Evolutionary conservation across 35 echinoderm and acorn worm species (phyloP).

Genomic region (Stichopus chloronotus): DNA sequence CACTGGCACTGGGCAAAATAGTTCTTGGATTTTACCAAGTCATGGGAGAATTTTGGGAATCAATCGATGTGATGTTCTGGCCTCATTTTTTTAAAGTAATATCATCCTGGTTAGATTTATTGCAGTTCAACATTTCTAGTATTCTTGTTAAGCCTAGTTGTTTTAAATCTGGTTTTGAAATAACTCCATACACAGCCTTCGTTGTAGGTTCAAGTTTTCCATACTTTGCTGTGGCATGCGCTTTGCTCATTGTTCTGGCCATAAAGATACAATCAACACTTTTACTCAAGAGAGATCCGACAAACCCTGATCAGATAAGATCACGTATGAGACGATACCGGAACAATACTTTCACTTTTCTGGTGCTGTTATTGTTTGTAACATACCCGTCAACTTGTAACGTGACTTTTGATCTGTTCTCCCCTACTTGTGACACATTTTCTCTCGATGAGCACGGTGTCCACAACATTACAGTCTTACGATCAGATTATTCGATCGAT

Average conservation of each 20-base stretch:
- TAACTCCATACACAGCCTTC: slow-evolving; percentile 13
- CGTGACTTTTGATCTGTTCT: slow-evolving; percentile 50
- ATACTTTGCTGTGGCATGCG: neutral
- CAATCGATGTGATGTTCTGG: slow-evolving; percentile 39
- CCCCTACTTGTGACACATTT: slow-evolving; percentile 38
- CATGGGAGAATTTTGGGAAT: slow-evolving; percentile 44
- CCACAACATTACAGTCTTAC: neutral
- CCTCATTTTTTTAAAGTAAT: slow-evolving; percentile 20
- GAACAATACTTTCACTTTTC: slow-evolving; percentile 5
- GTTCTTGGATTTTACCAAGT: slow-evolving; percentile 58
- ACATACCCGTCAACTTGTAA: slow-evolving; percentile 51
- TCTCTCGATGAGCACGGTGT: neutral
- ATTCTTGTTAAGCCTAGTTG: slow-evolving; percentile 50
- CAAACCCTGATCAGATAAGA: neutral
- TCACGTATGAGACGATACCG: neutral
- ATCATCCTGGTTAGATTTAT: neutral
- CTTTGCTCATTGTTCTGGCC: neutral
- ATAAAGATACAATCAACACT: too few species aligned
- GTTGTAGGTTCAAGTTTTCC: neutral
- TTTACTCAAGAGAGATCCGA: neutral
- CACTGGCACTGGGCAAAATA: neutral
- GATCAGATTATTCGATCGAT: slow-evolving; percentile 60
- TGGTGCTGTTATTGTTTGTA: slow-evolving; percentile 42
- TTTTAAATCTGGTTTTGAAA: neutral
- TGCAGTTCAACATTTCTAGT: slow-evolving; percentile 37